Base-by-base conservation (phyloP, 2,888 invertebrate genomes). In the Parelbella ahira region DNA sequence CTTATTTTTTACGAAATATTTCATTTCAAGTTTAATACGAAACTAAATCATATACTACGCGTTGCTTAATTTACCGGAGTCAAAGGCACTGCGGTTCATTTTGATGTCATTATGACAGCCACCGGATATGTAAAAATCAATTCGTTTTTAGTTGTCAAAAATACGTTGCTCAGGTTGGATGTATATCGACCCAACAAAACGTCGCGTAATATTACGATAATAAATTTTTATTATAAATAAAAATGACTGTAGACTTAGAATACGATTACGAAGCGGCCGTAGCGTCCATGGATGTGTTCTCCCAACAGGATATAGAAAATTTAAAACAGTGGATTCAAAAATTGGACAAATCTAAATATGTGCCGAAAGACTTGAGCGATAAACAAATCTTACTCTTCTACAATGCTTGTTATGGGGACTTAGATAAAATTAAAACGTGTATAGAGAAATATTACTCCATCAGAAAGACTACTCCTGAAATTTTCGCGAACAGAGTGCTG, bases 331-430 rank as follows among this genome's bases (percentile, higher is more conserved):
- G 89, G 89, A 74, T 81, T n/a, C 68, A 73, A 48, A 75, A 67
- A 49, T 70, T 87, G 55, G 88, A 89, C 51, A 78, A 72, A 67
- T 65, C 77, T 19, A 87, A 87, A 75, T 81, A 68, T 59, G 78
- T 89, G 48, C 89, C 89, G 9, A 81, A 82, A 56, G 88, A 88
- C 64, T 56, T 88, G 47, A 56, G 88, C 18, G 88, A 90, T 51
- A 91, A 92, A 68, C 91, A 92, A 64, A 75, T 93, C 38, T 86
- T 90, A 15, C 67, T 91, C 25, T 93, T 93, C 60, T 88, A 91
- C 51, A 88, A 92, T 57, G 91, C 92, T 30, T 92, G 92, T 66
- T 88, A 90, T 46, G 90, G 88, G 41, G 80, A 91, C 23, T 57
- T 90, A 53, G 90, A 90, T 6, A 87, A 84, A 36, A 89, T 90